Evolutionary conservation across 1,140 invertebrate genomes (phyloP).

Genomic region (Penaeus japonicus): DNA sequence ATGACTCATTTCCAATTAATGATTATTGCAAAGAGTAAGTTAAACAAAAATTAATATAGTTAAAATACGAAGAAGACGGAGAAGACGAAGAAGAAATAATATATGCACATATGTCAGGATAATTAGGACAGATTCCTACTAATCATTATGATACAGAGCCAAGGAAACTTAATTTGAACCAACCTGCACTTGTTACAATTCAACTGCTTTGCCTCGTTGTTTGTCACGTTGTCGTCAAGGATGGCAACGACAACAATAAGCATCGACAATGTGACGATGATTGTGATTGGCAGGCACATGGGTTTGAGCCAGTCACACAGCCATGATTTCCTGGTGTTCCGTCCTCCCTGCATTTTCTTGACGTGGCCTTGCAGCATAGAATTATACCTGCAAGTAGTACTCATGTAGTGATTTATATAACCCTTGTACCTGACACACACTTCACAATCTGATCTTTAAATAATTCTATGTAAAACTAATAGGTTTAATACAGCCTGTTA

Average conservation of each 20-base stretch:
- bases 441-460: too few species aligned
- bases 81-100: too few species aligned
- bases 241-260: slow-evolving; percentile 32
- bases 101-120: too few species aligned
- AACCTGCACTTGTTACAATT: slow-evolving; percentile 25
- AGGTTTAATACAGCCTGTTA: too few species aligned
- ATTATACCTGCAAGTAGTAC: slow-evolving; percentile 25
- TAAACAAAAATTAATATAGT: too few species aligned
- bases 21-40: too few species aligned
- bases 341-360: slow-evolving; percentile 9
- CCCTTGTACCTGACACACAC: background rate
- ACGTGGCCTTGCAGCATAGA: slow-evolving; percentile 6
- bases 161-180: background rate
- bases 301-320: slow-evolving; percentile 7
- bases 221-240: background rate
- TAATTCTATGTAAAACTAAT: too few species aligned
- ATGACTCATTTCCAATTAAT: too few species aligned
- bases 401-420: background rate
- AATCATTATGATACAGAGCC: too few species aligned
- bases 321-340: background rate
- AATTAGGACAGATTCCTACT: too few species aligned
- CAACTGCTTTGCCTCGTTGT: background rate
- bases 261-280: slow-evolving; percentile 38
- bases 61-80: too few species aligned
- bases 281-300: slow-evolving; percentile 32